These are phyloP conservation scores for Crotalus horridus DNA, from an alignment of 2,113 vertebrate species.

Conservation along the genomic window DNA sequence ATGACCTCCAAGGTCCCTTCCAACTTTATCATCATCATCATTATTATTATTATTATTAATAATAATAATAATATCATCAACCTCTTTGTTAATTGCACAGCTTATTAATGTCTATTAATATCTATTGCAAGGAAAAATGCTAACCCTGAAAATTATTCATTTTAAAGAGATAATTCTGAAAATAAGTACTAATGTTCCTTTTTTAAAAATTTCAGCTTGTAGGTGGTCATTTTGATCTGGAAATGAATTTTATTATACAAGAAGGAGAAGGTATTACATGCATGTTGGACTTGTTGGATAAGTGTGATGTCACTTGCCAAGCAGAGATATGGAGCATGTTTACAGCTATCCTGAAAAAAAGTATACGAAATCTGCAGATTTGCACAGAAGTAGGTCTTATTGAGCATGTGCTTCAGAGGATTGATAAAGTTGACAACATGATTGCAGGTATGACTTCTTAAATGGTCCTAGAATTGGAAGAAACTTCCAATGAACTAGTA, in stretches of 20 bases:
- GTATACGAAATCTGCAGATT: conserved; percentile 89
- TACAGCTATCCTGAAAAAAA: conserved; percentile 95
- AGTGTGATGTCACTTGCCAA: conserved; percentile 90
- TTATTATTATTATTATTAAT: too few relatives aligned
- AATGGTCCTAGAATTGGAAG: background rate
- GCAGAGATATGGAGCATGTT: conserved; percentile 98
- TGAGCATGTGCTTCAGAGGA: conserved; percentile 82
- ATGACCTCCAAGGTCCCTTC: too few relatives aligned
- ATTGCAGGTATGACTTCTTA: conserved; percentile 83
- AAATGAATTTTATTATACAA: conserved; percentile 99
- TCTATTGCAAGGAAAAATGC: background rate
- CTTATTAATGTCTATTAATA: background rate
- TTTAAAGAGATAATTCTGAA: background rate
- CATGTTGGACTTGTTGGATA: conserved; percentile 93
- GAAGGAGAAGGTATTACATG: conserved; percentile 89
- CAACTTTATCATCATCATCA: too few relatives aligned
- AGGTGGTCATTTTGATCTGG: conserved; percentile 93
- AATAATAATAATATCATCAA: background rate
- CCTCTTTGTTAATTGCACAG: background rate
- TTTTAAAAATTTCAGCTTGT: conserved; percentile 77
- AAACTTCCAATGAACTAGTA: background rate
- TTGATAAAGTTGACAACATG: conserved; percentile 85
- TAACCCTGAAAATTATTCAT: background rate
- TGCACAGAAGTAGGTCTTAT: conserved; percentile 92
- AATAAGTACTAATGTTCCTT: background rate